Evolutionary conservation across 2,113 vertebrate species (phyloP), one percentile per base, ranked within the genome.

Genomic region (Mus pahari): DNA sequence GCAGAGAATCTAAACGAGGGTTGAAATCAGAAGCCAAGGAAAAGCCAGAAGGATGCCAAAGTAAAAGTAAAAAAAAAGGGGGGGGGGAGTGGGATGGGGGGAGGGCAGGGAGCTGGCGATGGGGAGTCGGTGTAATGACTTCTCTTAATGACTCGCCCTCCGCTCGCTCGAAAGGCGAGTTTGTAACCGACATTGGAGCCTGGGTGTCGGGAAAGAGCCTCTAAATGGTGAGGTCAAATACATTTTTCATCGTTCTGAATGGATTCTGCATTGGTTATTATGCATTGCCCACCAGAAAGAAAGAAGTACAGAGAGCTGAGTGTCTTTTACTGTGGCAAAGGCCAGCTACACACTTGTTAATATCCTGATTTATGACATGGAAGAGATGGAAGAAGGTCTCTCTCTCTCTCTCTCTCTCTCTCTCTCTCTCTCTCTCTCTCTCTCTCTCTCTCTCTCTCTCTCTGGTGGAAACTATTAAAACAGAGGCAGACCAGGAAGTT

Each of bases 21-120:
- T 98, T 98, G 98, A 98, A 99, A 98, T 98, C 98, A 98, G 98
- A 98, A 98, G 98, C 98, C 98, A 99, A 99, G 98, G 98, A 98
- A 99, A 99, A 98, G 98, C 97, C 97, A 60, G 0, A 45, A 87
- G 96, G 90, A 95, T 98, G 99, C 99, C 98, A 99, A 98, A 98
- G 98, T 96, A 71, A 95, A 97, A 97, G 96, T 79, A 83, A 60
- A 58, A 58, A 55, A 55, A 20, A 24, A 2, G 1, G 5, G 9
- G 24, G 8, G 24, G 24, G 64, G 26, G 48, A 48, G 48, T 7
- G 26, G 62, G 22, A 7, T 1, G 60, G 9, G 9, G 62, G 22
- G 64, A 26, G 24, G 62, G 94, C 96, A 96, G 96, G 95, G 81
- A 95, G 87, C 79, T 79, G 97, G 91, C 90, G 55, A 94, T 19